A percentile compares a stretch with the other conserved stretches of the same genome.
Evolutionary conservation across 2,797 vertebrate species (phyloP).

Genomic region (Sarcoramphus papa): DNA sequence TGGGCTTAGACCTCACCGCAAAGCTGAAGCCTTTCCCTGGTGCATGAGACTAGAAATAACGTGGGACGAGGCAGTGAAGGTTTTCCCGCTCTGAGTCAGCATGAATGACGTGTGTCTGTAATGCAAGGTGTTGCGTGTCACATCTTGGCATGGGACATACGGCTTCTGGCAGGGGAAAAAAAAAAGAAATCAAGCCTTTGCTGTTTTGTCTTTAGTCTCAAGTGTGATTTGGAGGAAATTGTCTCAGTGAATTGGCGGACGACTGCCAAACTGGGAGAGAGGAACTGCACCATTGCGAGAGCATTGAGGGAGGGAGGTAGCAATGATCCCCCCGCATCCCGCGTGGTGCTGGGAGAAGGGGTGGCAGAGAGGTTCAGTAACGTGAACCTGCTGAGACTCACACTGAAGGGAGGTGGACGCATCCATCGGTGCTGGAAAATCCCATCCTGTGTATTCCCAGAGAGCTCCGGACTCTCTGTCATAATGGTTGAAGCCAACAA

Average conservation of each 20-base stretch:
- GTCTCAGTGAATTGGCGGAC: background rate
- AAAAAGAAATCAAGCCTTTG: background rate
- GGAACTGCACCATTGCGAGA: background rate
- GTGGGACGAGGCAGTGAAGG: background rate
- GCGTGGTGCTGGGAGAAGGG: background rate
- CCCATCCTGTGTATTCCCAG: background rate
- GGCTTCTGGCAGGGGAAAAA: background rate
- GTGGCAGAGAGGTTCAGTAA: background rate
- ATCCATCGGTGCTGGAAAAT: background rate
- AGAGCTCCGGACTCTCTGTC: background rate
- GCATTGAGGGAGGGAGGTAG: fast-evolving
- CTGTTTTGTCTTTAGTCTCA: background rate
- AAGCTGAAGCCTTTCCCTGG: background rate
- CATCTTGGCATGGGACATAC: background rate
- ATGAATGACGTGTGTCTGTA: background rate
- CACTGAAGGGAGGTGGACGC: background rate
- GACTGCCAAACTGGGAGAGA: background rate
- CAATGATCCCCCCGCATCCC: fast-evolving
- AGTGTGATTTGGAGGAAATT: background rate
- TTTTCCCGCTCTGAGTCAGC: background rate
- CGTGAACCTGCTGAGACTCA: background rate
- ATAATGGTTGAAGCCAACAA: background rate
- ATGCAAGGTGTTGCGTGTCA: background rate
- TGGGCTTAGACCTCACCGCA: background rate
- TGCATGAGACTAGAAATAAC: background rate